phyloP scores from a whole-genome alignment of 2,113 vertebrate species.

The Rana temporaria region DNA sequence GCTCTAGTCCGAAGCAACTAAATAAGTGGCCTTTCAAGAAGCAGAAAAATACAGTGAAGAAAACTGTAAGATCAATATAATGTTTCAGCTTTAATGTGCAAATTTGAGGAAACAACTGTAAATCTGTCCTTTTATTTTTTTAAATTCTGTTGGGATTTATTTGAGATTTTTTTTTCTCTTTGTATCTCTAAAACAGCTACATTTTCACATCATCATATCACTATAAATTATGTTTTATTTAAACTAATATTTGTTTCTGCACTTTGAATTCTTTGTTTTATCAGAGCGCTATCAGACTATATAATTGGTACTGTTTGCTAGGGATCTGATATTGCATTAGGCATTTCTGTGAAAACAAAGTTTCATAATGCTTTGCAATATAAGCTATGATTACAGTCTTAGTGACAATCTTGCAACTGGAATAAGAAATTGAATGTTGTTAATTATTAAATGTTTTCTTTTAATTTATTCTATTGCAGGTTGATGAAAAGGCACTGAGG shows the following conservation, averaged over 20 bases:
- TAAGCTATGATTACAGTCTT: background rate
- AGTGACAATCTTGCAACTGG: background rate
- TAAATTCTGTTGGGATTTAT: slow-evolving; percentile 13
- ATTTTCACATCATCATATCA: background rate
- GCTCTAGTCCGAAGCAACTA: slow-evolving; percentile 14
- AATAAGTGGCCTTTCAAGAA: slow-evolving; percentile 9
- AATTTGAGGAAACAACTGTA: slow-evolving; percentile 5
- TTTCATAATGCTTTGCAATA: background rate
- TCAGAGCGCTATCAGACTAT: slow-evolving; percentile 7
- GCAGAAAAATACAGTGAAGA: slow-evolving; percentile 3
- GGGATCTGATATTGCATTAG: background rate
- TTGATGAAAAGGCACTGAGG: slow-evolving; percentile 92
- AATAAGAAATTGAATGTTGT: background rate
- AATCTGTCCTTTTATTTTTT: slow-evolving; percentile 1
- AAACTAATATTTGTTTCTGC: background rate
- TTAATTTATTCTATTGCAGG: slow-evolving; percentile 72
- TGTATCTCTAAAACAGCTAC: background rate
- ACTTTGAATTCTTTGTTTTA: slow-evolving; percentile 6
- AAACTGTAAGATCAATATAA: slow-evolving; percentile 37
- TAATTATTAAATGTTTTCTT: background rate
- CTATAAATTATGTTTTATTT: background rate
- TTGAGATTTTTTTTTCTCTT: slow-evolving; percentile 12
- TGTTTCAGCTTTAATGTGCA: slow-evolving; percentile 43
- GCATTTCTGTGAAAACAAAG: background rate
- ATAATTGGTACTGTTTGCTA: slow-evolving; percentile 23